Evolutionary conservation across 1,140 invertebrate species (phyloP), one percentile per base, ranked within the genome.

Genomic region (Andrena cerasifolii): DNA sequence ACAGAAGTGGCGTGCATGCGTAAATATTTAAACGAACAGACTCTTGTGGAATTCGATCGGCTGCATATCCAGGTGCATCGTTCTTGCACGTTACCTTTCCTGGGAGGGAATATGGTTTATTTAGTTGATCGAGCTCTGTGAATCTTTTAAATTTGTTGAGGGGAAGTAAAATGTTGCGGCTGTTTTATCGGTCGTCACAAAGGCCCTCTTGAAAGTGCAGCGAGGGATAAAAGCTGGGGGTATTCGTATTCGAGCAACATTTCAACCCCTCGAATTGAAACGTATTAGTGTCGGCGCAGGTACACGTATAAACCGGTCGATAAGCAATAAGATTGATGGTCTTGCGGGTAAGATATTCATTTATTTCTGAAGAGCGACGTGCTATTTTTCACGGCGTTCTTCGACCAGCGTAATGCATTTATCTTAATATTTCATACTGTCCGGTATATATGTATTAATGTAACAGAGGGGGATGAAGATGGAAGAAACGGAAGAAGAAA

Each of bases 251-350:
- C n/a, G 21, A 43, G 40, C 49, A 56, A 56, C 51, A 43, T 14
- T 66, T 54, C 8, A 14, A 2, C 1, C 26, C 16, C 47, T 45
- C 18, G 40, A 54, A 78, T 67, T 59, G 51, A 66, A 59, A 78
- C 76, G 68, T 78, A 79, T 75, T 67, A 58, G 26, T 31, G 14
- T 58, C 59, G 26, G 49, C 45, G 61, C n/a, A 62, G 53, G 24
- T 47, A 77, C 63, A 31, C 47, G 59, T 82, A 68, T 80, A 68
- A 59, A 56, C 54, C 45, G 47, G 61, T 79, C 78, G 78, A 79
- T 76, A 67, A 67, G 54, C 63, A 58, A 80, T 80, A 67, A 77
- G 65, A 80, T 80, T 80, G 78, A 80, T 80, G 74, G 28, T 56
- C 18, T 18, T 2, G 58, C n/a, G 43, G 61, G 18, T 36, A 68